These are phyloP conservation scores for Pipistrellus pygmaeus DNA, from an alignment of 2,797 vertebrate genomes.

Conservation along the genomic window DNA sequence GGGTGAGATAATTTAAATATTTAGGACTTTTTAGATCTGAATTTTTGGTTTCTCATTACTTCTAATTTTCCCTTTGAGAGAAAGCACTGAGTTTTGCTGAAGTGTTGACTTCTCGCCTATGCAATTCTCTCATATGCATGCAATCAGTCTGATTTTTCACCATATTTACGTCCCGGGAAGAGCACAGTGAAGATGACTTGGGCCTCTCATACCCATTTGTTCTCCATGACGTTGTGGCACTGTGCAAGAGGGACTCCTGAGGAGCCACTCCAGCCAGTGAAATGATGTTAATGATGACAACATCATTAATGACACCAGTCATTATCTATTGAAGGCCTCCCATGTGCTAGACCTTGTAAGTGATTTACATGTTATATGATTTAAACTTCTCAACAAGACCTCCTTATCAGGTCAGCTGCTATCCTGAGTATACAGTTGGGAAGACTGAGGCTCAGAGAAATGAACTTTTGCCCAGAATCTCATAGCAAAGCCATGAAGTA, in stretches of 20 bases:
- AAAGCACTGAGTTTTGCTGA: neutral
- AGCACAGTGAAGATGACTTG: neutral
- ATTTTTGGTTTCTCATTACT: constrained; percentile 46
- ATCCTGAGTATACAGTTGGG: neutral
- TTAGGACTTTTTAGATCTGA: constrained; percentile 31
- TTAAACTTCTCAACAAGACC: neutral
- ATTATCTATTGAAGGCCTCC: neutral
- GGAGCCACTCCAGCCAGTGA: neutral
- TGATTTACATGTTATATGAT: neutral
- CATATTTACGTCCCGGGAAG: neutral
- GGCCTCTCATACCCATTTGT: neutral
- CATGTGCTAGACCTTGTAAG: neutral
- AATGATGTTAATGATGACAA: neutral
- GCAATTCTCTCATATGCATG: neutral
- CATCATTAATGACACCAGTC: neutral
- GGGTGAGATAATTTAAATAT: constrained; percentile 63
- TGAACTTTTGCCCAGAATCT: neutral
- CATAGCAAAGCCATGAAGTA: neutral
- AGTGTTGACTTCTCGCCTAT: neutral
- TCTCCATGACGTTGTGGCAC: neutral
- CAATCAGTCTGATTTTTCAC: neutral
- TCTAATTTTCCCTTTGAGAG: constrained; percentile 56
- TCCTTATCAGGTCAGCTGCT: neutral
- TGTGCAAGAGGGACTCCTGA: neutral
- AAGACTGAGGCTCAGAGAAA: neutral